These are phyloP conservation scores for Entomyzon cyanotis DNA, from an alignment of 2,113 vertebrate genomes.

Conservation along the genomic window DNA sequence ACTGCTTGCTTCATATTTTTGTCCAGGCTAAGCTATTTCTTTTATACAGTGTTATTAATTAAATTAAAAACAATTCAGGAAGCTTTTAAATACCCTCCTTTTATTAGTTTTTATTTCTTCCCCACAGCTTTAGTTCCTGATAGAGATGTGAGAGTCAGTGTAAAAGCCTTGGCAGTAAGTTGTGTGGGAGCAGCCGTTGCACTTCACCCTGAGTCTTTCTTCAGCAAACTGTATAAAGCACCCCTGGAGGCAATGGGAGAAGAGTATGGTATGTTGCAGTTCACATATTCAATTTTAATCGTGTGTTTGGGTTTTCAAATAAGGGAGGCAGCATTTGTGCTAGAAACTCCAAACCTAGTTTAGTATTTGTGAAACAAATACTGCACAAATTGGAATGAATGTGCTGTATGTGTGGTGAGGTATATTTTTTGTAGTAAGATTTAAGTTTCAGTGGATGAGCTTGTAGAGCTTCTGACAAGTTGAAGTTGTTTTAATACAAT, in stretches of 20 bases:
- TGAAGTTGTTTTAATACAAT: neutral
- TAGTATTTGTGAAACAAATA: neutral
- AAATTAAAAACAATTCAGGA: neutral
- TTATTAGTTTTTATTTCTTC: neutral
- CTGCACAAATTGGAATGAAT: neutral
- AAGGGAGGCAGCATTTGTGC: neutral
- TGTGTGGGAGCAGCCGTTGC: constrained; percentile 90
- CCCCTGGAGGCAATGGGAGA: constrained; percentile 80
- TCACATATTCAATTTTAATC: neutral
- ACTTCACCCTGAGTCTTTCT: constrained; percentile 91
- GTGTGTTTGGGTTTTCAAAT: neutral
- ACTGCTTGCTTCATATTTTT: neutral
- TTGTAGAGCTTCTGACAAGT: neutral
- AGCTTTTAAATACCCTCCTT: neutral
- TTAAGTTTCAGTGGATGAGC: neutral
- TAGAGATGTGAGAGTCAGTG: constrained; percentile 93
- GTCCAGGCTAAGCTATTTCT: neutral
- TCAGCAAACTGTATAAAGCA: constrained; percentile 87
- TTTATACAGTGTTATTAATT: neutral
- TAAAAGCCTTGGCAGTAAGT: constrained; percentile 94
- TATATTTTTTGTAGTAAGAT: neutral
- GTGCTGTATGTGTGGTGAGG: fast-evolving
- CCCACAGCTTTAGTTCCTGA: constrained; percentile 87
- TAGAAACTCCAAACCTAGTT: neutral
- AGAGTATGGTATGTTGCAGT: constrained; percentile 73